Base-by-base conservation (phyloP, 2,113 vertebrate genomes). In the Leptosomus discolor region DNA sequence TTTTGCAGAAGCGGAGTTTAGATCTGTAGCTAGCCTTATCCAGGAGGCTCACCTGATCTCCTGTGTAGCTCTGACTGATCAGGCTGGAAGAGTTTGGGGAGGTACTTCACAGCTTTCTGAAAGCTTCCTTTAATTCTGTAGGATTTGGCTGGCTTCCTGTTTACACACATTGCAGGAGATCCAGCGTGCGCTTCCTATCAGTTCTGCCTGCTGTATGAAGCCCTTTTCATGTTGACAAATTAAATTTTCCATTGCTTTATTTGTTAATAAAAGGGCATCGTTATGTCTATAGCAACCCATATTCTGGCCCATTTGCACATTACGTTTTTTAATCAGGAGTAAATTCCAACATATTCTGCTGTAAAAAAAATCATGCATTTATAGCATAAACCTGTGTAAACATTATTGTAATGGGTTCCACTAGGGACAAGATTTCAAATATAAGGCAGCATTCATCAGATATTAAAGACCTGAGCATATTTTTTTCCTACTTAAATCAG, bases 361-460 rank as follows among this genome's bases (percentile, higher is more conserved):
- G 51, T 11, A 95, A 78, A 46, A 54, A 90, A 87, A 95, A 92
- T 69, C 9, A 29, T 34, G n/a, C 71, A 92, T 94, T 94, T 91
- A 93, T 63, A 88, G 82, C 67, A 78, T 50, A 94, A 94, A 85
- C 71, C 86, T 95, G 88, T 93, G 74, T 92, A 97, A 97, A 96
- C 92, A 92, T 97, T 92, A 96, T 96, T 96, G 81, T 94, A 97
- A 95, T 75, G 48, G 53, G 58, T 92, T 94, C 87, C 91, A 88
- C 69, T 61, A 89, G 87, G 93, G 57, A 92, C 68, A 53, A 69
- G 41, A 48, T 80, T 96, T 95, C 73, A 87, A 85, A 92, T 88
- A 83, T 61, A 97, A 95, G 71, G 51, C 74, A 95, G 79, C 57
- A 96, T 97, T 96, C 77, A 94, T 94, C 75, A 94, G 71, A 79